phyloP scores from a whole-genome alignment of 1,140 invertebrate genomes.

The Papilio polytes region DNA sequence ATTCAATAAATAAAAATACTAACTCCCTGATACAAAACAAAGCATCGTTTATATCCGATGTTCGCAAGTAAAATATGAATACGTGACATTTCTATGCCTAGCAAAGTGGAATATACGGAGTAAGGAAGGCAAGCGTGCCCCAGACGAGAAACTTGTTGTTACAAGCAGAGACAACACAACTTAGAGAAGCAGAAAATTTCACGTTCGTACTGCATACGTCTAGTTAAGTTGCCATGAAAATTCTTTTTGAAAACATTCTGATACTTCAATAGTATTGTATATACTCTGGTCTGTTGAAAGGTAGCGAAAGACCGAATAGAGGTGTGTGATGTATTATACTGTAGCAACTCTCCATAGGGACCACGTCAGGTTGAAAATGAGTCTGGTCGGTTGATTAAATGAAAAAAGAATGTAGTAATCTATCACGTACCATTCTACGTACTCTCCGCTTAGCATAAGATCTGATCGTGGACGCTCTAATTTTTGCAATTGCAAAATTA shows the following conservation, averaged over 20 bases:
- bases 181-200: slow-evolving; percentile 36
- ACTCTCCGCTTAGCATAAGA: too few relatives aligned
- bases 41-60: slow-evolving; percentile 15
- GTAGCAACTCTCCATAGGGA: too few relatives aligned
- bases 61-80: slow-evolving; percentile 39
- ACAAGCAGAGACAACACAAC: slow-evolving; percentile 35
- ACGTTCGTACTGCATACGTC: slow-evolving; percentile 23
- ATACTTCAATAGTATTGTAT: background rate
- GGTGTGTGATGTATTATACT: too few relatives aligned
- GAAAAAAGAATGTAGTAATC: too few relatives aligned
- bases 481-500: too few relatives aligned
- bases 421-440: too few relatives aligned
- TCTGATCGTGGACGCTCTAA: too few relatives aligned
- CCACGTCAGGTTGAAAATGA: too few relatives aligned
- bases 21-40: slow-evolving; percentile 10
- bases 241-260: slow-evolving; percentile 9
- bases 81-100: slow-evolving; percentile 37
- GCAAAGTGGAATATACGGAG: slow-evolving; percentile 21
- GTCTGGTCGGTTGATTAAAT: too few relatives aligned
- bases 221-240: background rate
- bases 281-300: background rate
- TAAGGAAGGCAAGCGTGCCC: slow-evolving; percentile 3
- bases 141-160: slow-evolving; percentile 36
- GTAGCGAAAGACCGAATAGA: too few relatives aligned
- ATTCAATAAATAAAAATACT: background rate